These are phyloP conservation scores for Pseudopleuronectes americanus DNA, from an alignment of 2,797 vertebrate genomes.

Conservation along the genomic window DNA sequence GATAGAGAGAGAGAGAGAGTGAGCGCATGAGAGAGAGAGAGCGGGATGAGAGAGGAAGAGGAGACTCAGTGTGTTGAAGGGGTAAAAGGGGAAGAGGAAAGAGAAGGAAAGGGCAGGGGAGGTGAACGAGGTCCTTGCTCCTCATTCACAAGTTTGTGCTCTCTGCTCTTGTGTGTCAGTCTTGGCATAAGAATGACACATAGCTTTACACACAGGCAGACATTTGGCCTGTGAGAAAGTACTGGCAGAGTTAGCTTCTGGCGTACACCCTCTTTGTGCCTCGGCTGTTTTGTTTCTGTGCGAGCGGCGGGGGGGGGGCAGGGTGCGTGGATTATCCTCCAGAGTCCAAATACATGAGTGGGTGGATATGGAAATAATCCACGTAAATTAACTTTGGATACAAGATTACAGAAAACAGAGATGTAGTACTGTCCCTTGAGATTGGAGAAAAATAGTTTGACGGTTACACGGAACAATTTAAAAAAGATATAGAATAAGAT, in stretches of 20 bases:
- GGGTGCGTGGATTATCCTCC: constrained; percentile 57
- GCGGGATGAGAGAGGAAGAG: constrained; percentile 54
- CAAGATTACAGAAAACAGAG: constrained; percentile 62
- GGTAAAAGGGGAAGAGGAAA: constrained; percentile 44
- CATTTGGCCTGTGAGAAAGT: constrained; percentile 71
- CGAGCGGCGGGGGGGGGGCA: constrained; percentile 26
- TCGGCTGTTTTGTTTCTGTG: constrained; percentile 48
- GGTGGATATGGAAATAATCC: constrained; percentile 68
- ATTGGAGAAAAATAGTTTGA: constrained; percentile 6
- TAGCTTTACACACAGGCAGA: constrained; percentile 73
- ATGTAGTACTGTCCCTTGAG: constrained; percentile 22
- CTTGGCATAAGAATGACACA: constrained; percentile 73
- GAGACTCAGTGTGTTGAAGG: constrained; percentile 45
- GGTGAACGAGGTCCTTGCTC: constrained; percentile 72
- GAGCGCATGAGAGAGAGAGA: constrained; percentile 53
- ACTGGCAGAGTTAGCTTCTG: constrained; percentile 51
- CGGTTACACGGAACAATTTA: neutral
- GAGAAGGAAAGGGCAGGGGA: constrained; percentile 65
- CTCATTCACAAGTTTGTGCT: constrained; percentile 71
- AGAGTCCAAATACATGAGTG: constrained; percentile 63
- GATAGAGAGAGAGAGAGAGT: constrained; percentile 50
- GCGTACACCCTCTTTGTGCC: constrained; percentile 58
- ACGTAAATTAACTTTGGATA: constrained; percentile 63
- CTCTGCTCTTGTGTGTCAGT: constrained; percentile 60
- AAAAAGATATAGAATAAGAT: neutral